Percentiles rank a stretch among this genome's conserved stretches.
phyloP scores from a whole-genome alignment of 2,888 invertebrate species.

The Epirrita christyi region DNA sequence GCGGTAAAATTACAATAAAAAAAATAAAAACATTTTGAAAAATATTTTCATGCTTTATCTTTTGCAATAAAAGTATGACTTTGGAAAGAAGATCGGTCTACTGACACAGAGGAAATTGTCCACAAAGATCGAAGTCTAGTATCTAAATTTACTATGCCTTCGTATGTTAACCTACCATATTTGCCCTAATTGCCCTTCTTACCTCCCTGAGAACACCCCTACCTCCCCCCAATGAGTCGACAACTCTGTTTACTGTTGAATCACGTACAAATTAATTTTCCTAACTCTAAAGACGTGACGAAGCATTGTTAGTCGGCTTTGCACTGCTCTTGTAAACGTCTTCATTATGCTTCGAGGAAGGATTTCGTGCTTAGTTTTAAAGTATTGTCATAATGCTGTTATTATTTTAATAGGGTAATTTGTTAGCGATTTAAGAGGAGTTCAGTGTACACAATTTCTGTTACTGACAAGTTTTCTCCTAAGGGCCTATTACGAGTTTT shows the following conservation, averaged over 20 bases:
- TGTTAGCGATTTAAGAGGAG: neutral
- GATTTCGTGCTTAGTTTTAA: slow-evolving; percentile 28
- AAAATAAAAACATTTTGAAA: no score
- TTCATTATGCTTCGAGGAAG: slow-evolving; percentile 37
- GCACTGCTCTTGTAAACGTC: slow-evolving; percentile 34
- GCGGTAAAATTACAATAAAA: no score
- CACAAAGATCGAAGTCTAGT: no score
- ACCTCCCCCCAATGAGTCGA: slow-evolving; percentile 37
- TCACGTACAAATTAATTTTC: slow-evolving; percentile 50
- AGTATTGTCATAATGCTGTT: slow-evolving; percentile 13
- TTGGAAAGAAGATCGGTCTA: no score
- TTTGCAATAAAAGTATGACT: no score
- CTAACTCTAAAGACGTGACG: slow-evolving; percentile 39
- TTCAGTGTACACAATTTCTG: no score
- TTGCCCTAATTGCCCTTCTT: neutral
- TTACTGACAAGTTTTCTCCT: no score
- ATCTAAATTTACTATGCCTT: no score
- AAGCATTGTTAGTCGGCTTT: slow-evolving; percentile 35
- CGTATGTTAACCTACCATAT: neutral
- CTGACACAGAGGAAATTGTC: no score
- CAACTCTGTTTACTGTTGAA: slow-evolving; percentile 42
- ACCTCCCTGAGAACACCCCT: slow-evolving; percentile 7
- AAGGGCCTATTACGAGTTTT: no score
- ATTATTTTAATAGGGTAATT: slow-evolving; percentile 7
- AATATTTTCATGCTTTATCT: no score